Conservation (phyloP, 2,113 vertebrate genomes). For the Caretta caretta region DNA sequence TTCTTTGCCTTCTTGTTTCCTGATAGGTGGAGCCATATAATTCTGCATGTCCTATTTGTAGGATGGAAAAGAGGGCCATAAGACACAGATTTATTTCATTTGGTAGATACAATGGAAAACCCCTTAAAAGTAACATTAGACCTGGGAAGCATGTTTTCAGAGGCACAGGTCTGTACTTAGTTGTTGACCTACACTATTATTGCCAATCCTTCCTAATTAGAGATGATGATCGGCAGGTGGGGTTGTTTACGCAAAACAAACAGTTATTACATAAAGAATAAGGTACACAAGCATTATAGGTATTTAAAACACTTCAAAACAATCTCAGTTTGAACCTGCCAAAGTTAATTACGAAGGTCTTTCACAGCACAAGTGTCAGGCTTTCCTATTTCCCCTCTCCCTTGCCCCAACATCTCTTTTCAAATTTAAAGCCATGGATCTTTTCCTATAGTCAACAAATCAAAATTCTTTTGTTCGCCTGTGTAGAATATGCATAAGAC, state of each 20-base stretch:
- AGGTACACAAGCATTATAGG: background rate
- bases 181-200: background rate
- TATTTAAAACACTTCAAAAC: conserved; percentile 16
- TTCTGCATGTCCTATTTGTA: fast-evolving
- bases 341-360: conserved; percentile 52
- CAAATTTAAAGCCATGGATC: background rate
- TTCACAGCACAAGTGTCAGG: conserved; percentile 19
- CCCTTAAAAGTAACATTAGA: background rate
- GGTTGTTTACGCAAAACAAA: conserved; percentile 22
- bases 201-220: background rate
- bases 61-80: background rate
- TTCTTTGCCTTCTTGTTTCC: background rate
- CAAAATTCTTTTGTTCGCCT: conserved; percentile 54
- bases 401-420: conserved; percentile 11
- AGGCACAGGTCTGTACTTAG: background rate
- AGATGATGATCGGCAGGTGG: background rate
- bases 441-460: conserved; percentile 57
- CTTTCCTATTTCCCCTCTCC: conserved; percentile 12
- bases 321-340: background rate
- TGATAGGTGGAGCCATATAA: fast-evolving
- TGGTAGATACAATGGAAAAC: background rate
- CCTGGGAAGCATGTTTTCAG: background rate
- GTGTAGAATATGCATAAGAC: conserved; percentile 14
- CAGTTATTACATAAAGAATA: background rate
- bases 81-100: background rate